Conservation (phyloP, 2,797 vertebrate species). For the Crocodylus rhombifer region DNA sequence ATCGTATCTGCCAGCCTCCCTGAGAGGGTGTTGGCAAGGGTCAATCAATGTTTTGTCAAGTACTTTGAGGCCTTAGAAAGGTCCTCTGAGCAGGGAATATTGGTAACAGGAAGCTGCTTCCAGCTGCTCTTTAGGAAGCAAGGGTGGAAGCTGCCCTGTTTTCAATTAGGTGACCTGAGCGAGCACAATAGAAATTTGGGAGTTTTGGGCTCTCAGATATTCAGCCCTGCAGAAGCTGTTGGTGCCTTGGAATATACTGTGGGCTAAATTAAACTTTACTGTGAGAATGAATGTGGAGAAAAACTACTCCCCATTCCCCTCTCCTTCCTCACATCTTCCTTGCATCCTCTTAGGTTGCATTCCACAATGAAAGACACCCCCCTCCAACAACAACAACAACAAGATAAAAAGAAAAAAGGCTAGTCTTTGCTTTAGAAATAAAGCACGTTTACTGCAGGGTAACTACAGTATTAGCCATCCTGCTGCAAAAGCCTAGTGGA, state of each 20-base stretch:
- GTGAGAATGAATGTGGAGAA: conserved; percentile 39
- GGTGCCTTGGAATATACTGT: no score
- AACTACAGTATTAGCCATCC: conserved; percentile 50
- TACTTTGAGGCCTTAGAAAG: background rate
- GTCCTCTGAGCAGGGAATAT: no score
- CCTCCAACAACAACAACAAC: no score
- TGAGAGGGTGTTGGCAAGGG: no score
- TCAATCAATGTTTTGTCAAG: background rate
- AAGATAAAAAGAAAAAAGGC: no score
- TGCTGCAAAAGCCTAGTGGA: conserved; percentile 33
- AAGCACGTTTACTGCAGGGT: conserved; percentile 47
- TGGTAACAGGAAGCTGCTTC: background rate
- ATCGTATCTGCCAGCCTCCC: background rate
- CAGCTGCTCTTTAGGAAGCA: background rate
- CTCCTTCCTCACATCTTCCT: no score
- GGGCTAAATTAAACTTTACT: background rate
- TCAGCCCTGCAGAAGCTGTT: no score
- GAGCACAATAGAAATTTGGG: background rate
- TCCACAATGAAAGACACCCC: no score
- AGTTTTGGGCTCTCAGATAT: no score
- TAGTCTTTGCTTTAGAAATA: background rate
- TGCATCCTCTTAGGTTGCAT: no score
- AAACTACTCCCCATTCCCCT: background rate
- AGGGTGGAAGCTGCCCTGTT: background rate
- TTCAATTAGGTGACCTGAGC: background rate